phyloP scores from a whole-genome alignment of 2,888 invertebrate genomes.

The Panzeria rudis region DNA sequence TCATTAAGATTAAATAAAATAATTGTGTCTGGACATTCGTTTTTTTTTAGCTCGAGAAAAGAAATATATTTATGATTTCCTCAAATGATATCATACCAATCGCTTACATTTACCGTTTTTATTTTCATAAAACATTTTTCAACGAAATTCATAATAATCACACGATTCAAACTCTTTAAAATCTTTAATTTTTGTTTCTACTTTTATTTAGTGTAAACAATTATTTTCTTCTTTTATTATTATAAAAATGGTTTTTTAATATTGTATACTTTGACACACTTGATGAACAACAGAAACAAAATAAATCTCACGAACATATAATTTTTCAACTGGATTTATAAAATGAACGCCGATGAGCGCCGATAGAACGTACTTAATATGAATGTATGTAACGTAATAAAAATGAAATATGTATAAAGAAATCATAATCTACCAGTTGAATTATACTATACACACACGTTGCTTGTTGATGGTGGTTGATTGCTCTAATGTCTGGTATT shows the following conservation, averaged over 20 bases:
- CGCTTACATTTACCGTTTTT: conserved; percentile 42
- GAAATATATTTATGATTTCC: conserved; percentile 25
- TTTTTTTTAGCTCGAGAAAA: neutral
- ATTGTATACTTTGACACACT: conserved; percentile 69
- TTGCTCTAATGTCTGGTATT: conserved; percentile 64
- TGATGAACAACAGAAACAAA: conserved; percentile 59
- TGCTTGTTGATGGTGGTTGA: conserved; percentile 27
- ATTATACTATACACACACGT: conserved; percentile 13
- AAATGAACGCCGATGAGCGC: conserved; percentile 12
- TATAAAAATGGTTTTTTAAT: conserved; percentile 24
- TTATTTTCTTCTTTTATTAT: conserved; percentile 24
- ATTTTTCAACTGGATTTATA: conserved; percentile 19
- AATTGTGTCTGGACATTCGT: conserved; percentile 22
- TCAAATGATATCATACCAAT: conserved; percentile 34
- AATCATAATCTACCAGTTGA: conserved; percentile 39
- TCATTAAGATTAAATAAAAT: neutral
- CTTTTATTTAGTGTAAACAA: conserved; percentile 19
- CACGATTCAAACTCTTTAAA: neutral
- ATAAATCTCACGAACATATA: conserved; percentile 25
- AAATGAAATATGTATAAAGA: conserved; percentile 11
- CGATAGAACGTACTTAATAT: neutral
- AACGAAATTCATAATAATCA: neutral
- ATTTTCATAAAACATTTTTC: conserved; percentile 1
- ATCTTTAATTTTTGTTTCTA: conserved; percentile 10
- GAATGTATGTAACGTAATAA: neutral